Conservation (phyloP, 2,113 vertebrate genomes). For the Piaya cayana region DNA sequence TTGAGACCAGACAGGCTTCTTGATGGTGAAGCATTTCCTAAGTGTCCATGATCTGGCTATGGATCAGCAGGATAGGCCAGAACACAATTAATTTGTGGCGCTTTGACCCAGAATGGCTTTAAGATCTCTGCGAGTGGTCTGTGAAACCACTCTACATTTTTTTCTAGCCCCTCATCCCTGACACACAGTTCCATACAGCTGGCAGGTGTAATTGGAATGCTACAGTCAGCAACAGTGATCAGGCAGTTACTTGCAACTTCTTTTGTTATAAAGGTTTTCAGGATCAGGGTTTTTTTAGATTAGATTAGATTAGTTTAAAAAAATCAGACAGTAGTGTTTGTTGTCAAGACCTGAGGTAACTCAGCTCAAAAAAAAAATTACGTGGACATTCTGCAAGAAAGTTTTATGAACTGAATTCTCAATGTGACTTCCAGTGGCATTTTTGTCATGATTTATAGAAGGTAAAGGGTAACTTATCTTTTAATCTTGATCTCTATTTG, state of each 20-base stretch:
- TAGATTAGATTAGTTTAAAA: neutral
- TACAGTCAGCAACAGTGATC: neutral
- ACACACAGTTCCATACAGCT: neutral
- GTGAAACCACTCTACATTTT: neutral
- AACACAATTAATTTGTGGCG: neutral
- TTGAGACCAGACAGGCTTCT: neutral
- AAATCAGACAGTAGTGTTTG: neutral
- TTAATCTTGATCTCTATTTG: neutral
- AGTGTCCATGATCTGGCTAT: neutral
- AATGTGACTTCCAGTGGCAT: neutral
- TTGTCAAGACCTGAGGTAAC: neutral
- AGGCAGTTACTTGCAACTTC: neutral
- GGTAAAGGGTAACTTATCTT: neutral
- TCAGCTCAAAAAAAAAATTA: neutral
- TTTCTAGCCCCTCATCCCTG: neutral
- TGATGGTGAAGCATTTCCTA: neutral
- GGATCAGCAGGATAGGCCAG: neutral
- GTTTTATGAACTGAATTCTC: neutral
- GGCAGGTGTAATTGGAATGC: neutral
- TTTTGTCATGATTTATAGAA: neutral
- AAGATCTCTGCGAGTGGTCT: neutral
- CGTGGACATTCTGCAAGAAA: neutral
- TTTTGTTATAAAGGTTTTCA: neutral
- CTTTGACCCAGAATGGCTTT: neutral
- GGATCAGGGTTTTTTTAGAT: neutral